Conservation (phyloP, 2,113 vertebrate species). For the Ammodytes dubius region DNA sequence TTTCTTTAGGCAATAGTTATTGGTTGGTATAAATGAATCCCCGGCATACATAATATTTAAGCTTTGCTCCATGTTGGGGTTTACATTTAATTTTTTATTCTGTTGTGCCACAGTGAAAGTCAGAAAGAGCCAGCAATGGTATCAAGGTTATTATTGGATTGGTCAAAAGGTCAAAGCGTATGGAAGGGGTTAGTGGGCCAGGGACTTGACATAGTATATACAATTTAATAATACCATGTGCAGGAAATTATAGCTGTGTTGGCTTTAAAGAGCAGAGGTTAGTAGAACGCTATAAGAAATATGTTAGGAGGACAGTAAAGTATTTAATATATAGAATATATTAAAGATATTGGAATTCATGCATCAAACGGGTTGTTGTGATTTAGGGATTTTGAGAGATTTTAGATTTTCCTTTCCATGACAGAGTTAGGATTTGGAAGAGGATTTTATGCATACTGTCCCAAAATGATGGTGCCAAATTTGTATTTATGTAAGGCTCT, state of each 20-base stretch:
- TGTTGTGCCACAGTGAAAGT: slow-evolving; percentile 20
- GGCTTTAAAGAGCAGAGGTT: slow-evolving; percentile 6
- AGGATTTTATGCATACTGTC: neutral
- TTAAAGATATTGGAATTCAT: slow-evolving; percentile 5
- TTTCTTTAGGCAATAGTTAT: slow-evolving; percentile 21
- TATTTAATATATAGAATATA: neutral
- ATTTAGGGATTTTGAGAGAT: slow-evolving; percentile 5
- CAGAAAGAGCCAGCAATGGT: neutral
- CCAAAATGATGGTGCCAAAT: neutral
- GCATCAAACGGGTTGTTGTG: neutral
- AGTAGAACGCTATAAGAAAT: slow-evolving; percentile 10
- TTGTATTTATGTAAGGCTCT: neutral
- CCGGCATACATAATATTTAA: slow-evolving; percentile 10
- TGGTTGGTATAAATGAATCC: slow-evolving; percentile 18
- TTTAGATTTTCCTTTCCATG: slow-evolving; percentile 17
- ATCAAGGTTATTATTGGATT: slow-evolving; percentile 18
- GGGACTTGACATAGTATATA: neutral
- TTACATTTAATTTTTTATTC: neutral
- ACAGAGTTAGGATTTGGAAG: slow-evolving; percentile 1
- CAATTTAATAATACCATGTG: neutral
- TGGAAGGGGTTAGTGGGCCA: slow-evolving; percentile 26
- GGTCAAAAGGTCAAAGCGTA: slow-evolving; percentile 28
- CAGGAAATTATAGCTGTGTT: slow-evolving; percentile 24
- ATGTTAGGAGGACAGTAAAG: neutral
- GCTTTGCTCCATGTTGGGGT: slow-evolving; percentile 3